Evolutionary conservation across 2,888 invertebrate genomes (phyloP), one percentile per base, ranked within the genome.

Genomic region (Megaustenia siamemsis): DNA sequence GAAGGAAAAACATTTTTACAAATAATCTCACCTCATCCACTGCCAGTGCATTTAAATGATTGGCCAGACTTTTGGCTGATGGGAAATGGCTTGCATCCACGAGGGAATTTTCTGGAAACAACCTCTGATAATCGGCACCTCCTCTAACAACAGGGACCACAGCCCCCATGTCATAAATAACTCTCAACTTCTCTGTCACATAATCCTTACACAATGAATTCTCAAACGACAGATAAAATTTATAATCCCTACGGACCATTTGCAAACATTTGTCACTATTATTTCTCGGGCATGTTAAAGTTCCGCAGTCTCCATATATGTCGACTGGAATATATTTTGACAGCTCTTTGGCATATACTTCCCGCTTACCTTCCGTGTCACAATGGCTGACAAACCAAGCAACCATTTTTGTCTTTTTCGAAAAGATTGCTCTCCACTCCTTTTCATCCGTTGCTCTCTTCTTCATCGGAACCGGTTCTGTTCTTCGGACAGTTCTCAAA

Each of bases 181-280:
- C 69, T 32, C 82, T 82, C 53, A 82, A 79, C 32, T 85, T 85
- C 53, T 85, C 85, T 0, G 82, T 82, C 15, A 85, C 43, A 66
- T 85, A 85, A 66, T 79, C 85, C 12, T 38, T 78, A 49, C 85
- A 85, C 1, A 85, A 45, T n/a, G 82, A 82, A 56, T 82, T 85
- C 71, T 85, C 85, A n/a, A 85, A 85, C 0, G 78, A 53, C 78
- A 85, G 78, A 53, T 85, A 82, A 63, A 85, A 85, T 43, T 82
- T 82, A 73, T 85, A 85, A 28, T 43, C 56, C 0, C 8, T 66
- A 12, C 21, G 35, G 21, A 1, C 1, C 21, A 38, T 8, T 5
- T 40, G 2, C 1, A 53, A 21, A n/a, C 60, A 56, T 1, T 5
- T 8, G 1, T 49, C 21, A 15, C 5, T 32, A 6, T 18, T 69